Evolutionary conservation across 2,113 vertebrate species (phyloP).

Genomic region (Phalacrocorax brasilianus): DNA sequence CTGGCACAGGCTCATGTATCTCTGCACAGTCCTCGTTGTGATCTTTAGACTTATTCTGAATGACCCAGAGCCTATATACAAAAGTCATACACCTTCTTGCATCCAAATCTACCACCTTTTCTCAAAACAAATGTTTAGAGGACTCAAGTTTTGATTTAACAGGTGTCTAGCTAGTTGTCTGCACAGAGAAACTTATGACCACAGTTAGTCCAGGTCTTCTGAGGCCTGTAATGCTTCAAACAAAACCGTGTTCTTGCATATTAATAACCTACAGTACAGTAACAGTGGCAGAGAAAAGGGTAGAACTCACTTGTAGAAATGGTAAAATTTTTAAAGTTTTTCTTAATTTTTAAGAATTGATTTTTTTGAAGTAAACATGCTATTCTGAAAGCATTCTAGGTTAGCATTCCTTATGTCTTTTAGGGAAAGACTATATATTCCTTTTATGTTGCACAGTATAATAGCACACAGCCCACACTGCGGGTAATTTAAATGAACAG

Average conservation of each 20-base stretch:
- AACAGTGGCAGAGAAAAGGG: background rate
- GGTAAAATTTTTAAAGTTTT: background rate
- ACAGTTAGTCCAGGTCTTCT: background rate
- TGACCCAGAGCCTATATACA: background rate
- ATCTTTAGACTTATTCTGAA: background rate
- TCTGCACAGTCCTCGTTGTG: background rate
- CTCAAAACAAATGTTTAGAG: background rate
- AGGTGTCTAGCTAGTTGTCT: background rate
- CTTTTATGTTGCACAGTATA: background rate
- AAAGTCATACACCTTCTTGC: background rate
- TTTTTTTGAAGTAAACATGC: background rate
- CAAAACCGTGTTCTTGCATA: background rate
- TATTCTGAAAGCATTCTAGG: background rate
- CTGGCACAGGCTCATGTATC: background rate
- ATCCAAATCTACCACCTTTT: background rate
- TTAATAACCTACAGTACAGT: background rate
- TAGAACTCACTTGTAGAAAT: background rate
- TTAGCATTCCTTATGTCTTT: background rate
- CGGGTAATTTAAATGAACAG: constrained; percentile 41
- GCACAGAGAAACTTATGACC: background rate
- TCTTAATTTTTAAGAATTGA: background rate
- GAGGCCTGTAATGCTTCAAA: background rate
- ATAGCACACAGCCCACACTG: background rate
- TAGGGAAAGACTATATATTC: background rate
- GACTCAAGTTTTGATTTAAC: background rate